Evolutionary conservation across 2,113 vertebrate genomes (phyloP), one percentile per base, ranked within the genome.

Genomic region (Melanerpes aurifrons): DNA sequence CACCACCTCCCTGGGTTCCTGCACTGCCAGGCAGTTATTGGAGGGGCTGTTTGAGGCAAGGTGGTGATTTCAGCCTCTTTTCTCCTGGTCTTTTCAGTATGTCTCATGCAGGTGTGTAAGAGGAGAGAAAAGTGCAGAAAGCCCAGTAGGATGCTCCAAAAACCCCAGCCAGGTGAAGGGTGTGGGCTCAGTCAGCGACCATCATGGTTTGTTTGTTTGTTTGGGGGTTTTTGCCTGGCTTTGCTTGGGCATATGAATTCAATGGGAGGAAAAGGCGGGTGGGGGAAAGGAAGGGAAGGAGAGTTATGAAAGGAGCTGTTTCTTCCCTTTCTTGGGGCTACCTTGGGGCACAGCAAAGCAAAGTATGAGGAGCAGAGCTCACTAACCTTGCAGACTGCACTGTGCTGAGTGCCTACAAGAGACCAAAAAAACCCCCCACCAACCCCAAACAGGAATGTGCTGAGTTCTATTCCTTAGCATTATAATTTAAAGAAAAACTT

Each of bases 401-500:
- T 14, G 56, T 28, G 61, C 72, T 76, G 64, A 82, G 31, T 35
- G 69, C 54, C 81, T 20, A 67, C 35, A 40, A 72, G 61, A 61
- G 48, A 35, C 87, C 35, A 35, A 74, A 86, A n/a, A 50, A 18
- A 17, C 0, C 14, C 14, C 12, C 3, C 50, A 53, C 12, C 50
- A 50, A 45, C 40, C 48, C 48, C 48, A 53, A 53, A 12, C 50
- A 2, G 22, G 15, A 72, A 57, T 13, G 4, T 59, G 59, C 63
- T 62, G 64, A 58, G 20, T 53, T 92, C 78, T 88, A 68, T 69
- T 81, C 72, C 72, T 72, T 63, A n/a, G 29, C 40, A 56, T 73
- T 56, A 64, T 58, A 54, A 74, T 92, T 93, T 90, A 78, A 91
- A 87, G 81, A 54, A 77, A 95, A 62, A 22, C 56, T 45, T 15